Conservation (phyloP, 2,888 invertebrate species). For the Ephialtes manifestator region DNA sequence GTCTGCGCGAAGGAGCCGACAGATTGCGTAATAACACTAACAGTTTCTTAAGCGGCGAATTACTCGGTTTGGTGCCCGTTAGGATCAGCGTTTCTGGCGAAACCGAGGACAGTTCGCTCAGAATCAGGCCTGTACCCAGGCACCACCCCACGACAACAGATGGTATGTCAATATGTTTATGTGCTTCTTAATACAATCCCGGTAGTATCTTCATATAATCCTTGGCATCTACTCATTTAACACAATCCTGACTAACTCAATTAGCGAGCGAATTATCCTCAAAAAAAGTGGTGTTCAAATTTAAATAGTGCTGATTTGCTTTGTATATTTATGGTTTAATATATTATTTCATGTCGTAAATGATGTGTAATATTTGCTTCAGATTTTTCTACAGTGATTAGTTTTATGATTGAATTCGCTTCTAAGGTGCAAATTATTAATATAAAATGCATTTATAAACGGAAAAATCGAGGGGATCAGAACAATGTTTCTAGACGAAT, state of each 20-base stretch:
- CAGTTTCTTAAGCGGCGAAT: slow-evolving; percentile 91
- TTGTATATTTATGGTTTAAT: neutral
- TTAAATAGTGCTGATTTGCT: neutral
- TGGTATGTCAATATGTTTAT: slow-evolving; percentile 75
- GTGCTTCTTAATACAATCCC: slow-evolving; percentile 28
- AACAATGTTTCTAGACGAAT: no score
- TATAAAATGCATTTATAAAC: no score
- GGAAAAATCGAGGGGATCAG: no score
- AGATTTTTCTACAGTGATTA: neutral
- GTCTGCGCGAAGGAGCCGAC: slow-evolving; percentile 90
- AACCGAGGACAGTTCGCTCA: slow-evolving; percentile 81
- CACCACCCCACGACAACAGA: slow-evolving; percentile 80
- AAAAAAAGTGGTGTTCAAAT: no score
- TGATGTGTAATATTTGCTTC: neutral
- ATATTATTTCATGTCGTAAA: neutral
- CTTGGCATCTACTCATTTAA: neutral
- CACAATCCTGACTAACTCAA: slow-evolving; percentile 5
- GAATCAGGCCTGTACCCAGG: slow-evolving; percentile 82
- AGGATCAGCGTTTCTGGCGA: slow-evolving; percentile 85
- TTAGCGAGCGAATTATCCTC: slow-evolving; percentile 7
- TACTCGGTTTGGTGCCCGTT: slow-evolving; percentile 88
- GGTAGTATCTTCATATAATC: slow-evolving; percentile 19
- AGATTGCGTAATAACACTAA: slow-evolving; percentile 93
- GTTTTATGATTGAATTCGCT: no score
- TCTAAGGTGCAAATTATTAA: no score